Percentiles rank a stretch among this genome's conserved stretches.
Evolutionary conservation across 2,888 invertebrate species (phyloP).

Genomic region (Lacanobia oleracea): DNA sequence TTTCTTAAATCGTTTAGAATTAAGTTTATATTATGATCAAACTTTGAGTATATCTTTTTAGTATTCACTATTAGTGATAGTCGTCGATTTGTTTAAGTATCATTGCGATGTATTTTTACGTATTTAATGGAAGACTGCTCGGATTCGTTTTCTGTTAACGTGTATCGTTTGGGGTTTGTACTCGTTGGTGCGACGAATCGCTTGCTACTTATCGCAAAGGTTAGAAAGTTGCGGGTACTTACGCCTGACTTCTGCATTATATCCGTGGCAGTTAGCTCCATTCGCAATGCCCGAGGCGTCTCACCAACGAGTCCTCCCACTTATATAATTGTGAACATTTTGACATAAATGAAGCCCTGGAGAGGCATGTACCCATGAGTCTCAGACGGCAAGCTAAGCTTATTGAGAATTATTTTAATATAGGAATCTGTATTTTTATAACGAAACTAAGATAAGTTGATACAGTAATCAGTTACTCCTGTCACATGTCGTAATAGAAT

Average conservation of each 20-base stretch:
- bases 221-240: conserved; percentile 23
- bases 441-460: conserved; percentile 82
- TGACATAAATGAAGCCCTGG: conserved; percentile 76
- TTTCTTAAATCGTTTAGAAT: conserved; percentile 77
- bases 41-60: conserved; percentile 78
- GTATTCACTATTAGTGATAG: conserved; percentile 78
- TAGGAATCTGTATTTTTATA: conserved; percentile 90
- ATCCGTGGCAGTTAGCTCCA: conserved; percentile 2
- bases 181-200: conserved; percentile 38
- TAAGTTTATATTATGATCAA: conserved; percentile 83
- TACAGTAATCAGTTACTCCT: conserved; percentile 76
- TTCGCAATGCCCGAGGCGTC: conserved; percentile 7
- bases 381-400: conserved; percentile 88
- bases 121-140: conserved; percentile 88
- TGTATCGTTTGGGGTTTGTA: conserved; percentile 60
- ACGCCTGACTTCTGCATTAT: conserved; percentile 6
- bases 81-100: conserved; percentile 77
- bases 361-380: conserved; percentile 87
- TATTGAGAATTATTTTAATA: conserved; percentile 86
- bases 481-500: conserved; percentile 75
- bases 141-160: conserved; percentile 79
- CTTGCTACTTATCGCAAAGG: conserved; percentile 11
- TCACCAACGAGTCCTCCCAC: conserved; percentile 27
- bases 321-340: conserved; percentile 60
- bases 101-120: conserved; percentile 77